Evolutionary conservation across 2,888 invertebrate genomes (phyloP), one percentile per base, ranked within the genome.

Genomic region (Polymixis lichenea): DNA sequence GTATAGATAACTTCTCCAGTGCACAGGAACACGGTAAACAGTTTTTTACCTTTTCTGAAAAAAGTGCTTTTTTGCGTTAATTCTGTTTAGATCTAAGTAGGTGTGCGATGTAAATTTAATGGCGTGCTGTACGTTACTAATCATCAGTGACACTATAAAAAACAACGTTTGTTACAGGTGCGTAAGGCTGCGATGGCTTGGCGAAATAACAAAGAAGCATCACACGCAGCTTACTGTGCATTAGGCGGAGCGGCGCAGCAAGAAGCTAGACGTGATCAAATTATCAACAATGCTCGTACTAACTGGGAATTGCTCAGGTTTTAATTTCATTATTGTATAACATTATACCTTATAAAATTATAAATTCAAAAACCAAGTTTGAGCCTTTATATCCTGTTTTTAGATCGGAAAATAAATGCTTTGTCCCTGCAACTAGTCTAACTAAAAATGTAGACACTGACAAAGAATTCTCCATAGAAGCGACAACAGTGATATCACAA

Each of bases 231-330:
- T 2, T 98, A 97, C 85, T 97, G 97, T 89, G 97, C 98, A 71
- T 95, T 98, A 43, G 96, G 96, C 7, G 96, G 96, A 25, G 91
- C 94, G 1, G 97, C 97, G 0, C 97, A 97, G 78, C 96, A 96
- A 74, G 97, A 97, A 82, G 98, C 97, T 56, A 97, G 98, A 0
- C 96, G 98, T n/a, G 98, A 98, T 92, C 98, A 98, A 93, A 98
- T 98, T 6, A 98, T 98, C 83, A 98, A 98, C 60, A 98, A 98
- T 90, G 98, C 98, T 3, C 97, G 98, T 83, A 98, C 98, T n/a
- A 98, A 98, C 91, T 98, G 98, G 98, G 98, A 98, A 92, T 93
- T 98, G 68, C 94, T 98, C 22, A 97, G 96, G 96, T 96, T 66
- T 43, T 53, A 6, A 69, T 49, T 62, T 38, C 0, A 1, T 25